A percentile compares a stretch with the other conserved stretches of the same genome.
phyloP scores from a whole-genome alignment of 2,888 invertebrate genomes.

The Prosopocoilus inquinatus region DNA sequence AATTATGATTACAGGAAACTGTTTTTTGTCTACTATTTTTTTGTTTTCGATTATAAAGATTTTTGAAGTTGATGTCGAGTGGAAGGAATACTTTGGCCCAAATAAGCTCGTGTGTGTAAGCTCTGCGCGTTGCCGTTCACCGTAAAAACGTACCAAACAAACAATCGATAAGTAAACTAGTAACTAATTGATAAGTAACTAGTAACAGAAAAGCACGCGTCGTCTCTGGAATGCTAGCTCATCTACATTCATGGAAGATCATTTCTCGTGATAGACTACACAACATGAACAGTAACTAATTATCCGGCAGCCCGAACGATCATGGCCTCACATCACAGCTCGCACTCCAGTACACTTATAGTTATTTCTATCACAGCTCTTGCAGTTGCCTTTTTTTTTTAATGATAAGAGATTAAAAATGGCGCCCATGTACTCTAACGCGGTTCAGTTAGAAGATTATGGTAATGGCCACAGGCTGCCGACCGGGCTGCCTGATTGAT shows the following conservation, averaged over 20 bases:
- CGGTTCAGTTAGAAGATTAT: conserved; percentile 8
- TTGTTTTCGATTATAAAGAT: too few species aligned
- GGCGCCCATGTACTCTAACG: conserved; percentile 8
- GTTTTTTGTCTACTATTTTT: too few species aligned
- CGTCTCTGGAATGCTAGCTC: conserved; percentile 28
- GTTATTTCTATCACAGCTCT: conserved; percentile 51
- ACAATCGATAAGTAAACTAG: conserved; percentile 21
- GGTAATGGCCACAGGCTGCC: conserved; percentile 22
- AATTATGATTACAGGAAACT: too few species aligned
- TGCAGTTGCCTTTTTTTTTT: conserved; percentile 3
- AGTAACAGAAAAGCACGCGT: conserved; percentile 7
- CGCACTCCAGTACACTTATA: conserved; percentile 36
- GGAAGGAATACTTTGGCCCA: too few species aligned
- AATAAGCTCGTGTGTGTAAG: background rate
- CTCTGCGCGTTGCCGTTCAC: conserved; percentile 1
- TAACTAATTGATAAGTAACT: conserved; percentile 21
- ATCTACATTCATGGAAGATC: conserved; percentile 30
- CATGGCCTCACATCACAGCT: conserved; percentile 27
- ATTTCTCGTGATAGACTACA: conserved; percentile 14
- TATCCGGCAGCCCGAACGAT: conserved; percentile 21
- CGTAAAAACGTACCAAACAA: conserved; percentile 22
- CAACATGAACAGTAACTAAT: conserved; percentile 3
- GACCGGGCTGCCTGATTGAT: conserved; percentile 13
- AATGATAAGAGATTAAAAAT: conserved; percentile 8
- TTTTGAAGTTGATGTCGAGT: background rate